Base-by-base conservation (phyloP, 2,888 invertebrate species). In the Heteromurus nitidus region DNA sequence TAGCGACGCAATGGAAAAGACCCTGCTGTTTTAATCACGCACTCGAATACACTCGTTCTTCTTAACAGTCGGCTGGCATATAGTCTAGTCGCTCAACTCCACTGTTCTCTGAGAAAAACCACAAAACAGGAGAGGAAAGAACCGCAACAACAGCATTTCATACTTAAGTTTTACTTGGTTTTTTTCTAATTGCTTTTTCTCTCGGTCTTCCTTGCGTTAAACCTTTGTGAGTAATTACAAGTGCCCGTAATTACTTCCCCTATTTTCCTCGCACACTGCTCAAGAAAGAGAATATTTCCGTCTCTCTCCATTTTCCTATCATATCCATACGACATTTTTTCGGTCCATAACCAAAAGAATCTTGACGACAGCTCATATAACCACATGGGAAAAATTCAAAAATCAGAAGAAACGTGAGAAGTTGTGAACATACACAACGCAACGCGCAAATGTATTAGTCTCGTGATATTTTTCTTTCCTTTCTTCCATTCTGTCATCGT, bases 21-120 rank as follows among this genome's bases (percentile, higher is more conserved):
- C 70, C 79, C 79, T 69, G 79, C 79, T 79, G 79, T 79, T 79
- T 79, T 79, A 79, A 79, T 79, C 79, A 79, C 79, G 79, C 55
- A 70, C 79, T 70, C 70, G 11, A 7, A 50, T 50, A 50, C 50
- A 36, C 36, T 58, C 76, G 58, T 58, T 76, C 47, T 62, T 20
- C 68, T 50, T 65, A 42, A 11, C 42, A 24, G 24, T 65, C 5
- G 30, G 62, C 65, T 44, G 42, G 22, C 50, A 28, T 30, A 20
- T 30, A 68, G 28, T 65, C 58, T 44, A n/a, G 16, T 75, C 28
- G 65, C 68, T 68, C 26, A 44, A 18, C 24, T 53, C 64, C 47
- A 55, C 2, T 31, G 58, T 58, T 60, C 69, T 55, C 79, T 50
- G 79, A 55, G 58, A 70, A 79, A 68, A 79, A 70, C 79, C 79